phyloP scores from a whole-genome alignment of 2,888 invertebrate genomes.

The Drosophila kambysellisi region DNA sequence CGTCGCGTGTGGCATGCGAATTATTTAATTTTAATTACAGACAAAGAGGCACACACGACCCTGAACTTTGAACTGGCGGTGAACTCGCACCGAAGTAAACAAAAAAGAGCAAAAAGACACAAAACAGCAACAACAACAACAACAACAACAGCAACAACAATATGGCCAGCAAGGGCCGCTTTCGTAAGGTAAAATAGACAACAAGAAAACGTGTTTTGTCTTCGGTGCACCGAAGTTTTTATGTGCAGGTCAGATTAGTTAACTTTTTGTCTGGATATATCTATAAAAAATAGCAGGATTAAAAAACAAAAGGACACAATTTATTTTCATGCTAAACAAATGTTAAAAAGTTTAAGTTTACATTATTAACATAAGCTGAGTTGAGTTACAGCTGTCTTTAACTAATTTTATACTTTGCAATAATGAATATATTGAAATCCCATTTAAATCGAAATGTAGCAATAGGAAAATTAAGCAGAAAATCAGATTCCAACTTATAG shows the following conservation, averaged over 20 bases:
- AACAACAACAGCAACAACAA: conserved; percentile 15
- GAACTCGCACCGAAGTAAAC: conserved; percentile 53
- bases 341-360: neutral
- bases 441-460: neutral
- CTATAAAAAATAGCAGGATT: neutral
- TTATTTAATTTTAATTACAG: conserved; percentile 57
- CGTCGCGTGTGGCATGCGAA: conserved; percentile 69
- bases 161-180: conserved; percentile 69
- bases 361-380: neutral
- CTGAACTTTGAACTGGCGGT: conserved; percentile 73
- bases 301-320: neutral
- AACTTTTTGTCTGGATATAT: too few species aligned
- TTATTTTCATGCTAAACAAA: neutral
- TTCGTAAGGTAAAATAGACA: conserved; percentile 60
- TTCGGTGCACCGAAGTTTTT: neutral
- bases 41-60: conserved; percentile 47
- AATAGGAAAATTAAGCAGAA: neutral
- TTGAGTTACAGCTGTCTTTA: neutral
- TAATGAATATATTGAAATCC: neutral
- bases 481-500: neutral
- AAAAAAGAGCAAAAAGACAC: conserved; percentile 28
- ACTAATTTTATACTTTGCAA: neutral
- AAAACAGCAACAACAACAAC: conserved; percentile 3
- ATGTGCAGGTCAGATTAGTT: neutral
- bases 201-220: conserved; percentile 4